These are phyloP conservation scores for Hylyphantes graminicola DNA, from an alignment of 1,140 invertebrate genomes.

Conservation along the genomic window DNA sequence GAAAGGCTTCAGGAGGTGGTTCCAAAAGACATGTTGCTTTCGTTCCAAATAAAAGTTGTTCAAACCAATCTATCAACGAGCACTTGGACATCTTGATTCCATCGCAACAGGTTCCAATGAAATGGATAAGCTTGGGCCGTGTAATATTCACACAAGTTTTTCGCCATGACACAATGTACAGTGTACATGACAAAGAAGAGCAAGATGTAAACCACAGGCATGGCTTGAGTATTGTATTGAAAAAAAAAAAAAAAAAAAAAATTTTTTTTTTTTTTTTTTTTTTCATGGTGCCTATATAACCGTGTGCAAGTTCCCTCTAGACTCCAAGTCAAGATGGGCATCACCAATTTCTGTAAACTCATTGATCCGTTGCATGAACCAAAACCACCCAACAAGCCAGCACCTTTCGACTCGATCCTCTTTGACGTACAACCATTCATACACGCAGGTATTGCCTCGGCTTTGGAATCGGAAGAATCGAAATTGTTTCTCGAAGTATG, in stretches of 20 bases:
- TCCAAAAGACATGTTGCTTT: neutral
- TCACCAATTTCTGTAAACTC: conserved; percentile 23
- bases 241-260: neutral
- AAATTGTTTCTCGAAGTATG: conserved; percentile 1
- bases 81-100: conserved; percentile 37
- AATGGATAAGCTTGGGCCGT: neutral
- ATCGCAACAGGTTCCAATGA: conserved; percentile 15
- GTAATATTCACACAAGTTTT: neutral
- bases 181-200: neutral
- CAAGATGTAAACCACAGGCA: neutral
- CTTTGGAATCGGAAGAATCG: neutral
- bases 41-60: neutral
- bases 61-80: conserved; percentile 2
- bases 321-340: neutral
- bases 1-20: neutral
- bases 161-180: neutral
- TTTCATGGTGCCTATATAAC: neutral
- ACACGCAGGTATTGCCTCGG: neutral
- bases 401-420: conserved; percentile 3
- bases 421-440: conserved; percentile 1
- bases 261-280: neutral
- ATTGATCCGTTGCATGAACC: neutral
- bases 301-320: neutral
- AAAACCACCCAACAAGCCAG: neutral
- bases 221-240: neutral